Conservation (phyloP, 2,888 invertebrate species). For the Dryobota labecula region DNA sequence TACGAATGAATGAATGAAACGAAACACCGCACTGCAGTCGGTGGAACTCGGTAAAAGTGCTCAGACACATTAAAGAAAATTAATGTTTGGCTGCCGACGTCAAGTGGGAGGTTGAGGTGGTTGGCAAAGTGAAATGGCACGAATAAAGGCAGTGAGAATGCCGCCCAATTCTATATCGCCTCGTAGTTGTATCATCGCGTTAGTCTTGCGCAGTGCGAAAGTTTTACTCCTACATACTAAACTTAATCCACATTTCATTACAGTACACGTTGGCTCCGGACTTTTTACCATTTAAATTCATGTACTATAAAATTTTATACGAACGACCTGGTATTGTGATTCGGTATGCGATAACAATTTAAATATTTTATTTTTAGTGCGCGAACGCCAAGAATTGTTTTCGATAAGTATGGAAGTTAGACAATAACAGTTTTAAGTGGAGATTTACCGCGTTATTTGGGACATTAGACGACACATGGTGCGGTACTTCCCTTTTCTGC, state of each 20-base stretch:
- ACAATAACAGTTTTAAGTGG: slow-evolving; percentile 66
- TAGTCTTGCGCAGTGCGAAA: slow-evolving; percentile 78
- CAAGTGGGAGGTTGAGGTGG: slow-evolving; percentile 86
- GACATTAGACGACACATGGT: slow-evolving; percentile 56
- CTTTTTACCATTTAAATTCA: slow-evolving; percentile 70
- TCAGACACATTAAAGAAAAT: slow-evolving; percentile 91
- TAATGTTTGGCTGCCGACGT: slow-evolving; percentile 89
- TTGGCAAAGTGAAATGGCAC: slow-evolving; percentile 89
- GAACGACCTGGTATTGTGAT: slow-evolving; percentile 63
- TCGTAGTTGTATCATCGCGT: slow-evolving; percentile 81
- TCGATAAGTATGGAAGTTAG: slow-evolving; percentile 69
- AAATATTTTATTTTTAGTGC: slow-evolving; percentile 73
- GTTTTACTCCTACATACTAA: slow-evolving; percentile 72
- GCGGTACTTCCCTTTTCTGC: slow-evolving; percentile 46
- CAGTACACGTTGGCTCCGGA: slow-evolving; percentile 69
- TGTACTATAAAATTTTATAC: slow-evolving; percentile 72
- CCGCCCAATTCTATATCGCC: slow-evolving; percentile 84
- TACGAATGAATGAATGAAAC: slow-evolving; percentile 88
- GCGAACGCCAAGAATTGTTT: slow-evolving; percentile 64
- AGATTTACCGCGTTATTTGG: slow-evolving; percentile 64
- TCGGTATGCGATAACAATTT: slow-evolving; percentile 69
- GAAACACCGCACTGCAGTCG: slow-evolving; percentile 89
- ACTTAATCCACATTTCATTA: slow-evolving; percentile 83
- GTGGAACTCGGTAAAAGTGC: slow-evolving; percentile 86
- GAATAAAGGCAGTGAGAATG: slow-evolving; percentile 82